These are phyloP conservation scores for Clupea harengus DNA, from an alignment of 2,113 vertebrate species.

Conservation along the genomic window DNA sequence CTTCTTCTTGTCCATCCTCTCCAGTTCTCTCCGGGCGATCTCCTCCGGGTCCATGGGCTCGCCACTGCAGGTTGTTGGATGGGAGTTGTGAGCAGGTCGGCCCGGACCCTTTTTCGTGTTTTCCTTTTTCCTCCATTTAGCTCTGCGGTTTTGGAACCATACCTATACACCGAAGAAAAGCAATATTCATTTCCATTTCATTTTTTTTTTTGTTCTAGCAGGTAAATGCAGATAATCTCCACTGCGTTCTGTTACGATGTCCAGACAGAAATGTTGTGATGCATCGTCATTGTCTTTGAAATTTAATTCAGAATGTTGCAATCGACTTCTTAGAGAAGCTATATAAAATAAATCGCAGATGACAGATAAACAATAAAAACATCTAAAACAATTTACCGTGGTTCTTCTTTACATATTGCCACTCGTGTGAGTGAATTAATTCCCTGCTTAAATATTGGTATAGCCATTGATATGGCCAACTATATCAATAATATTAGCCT, in stretches of 20 bases:
- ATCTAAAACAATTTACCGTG: background rate
- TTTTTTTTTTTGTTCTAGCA: slow-evolving; percentile 11
- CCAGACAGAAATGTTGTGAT: background rate
- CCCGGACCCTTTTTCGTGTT: slow-evolving; percentile 98
- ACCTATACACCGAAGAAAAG: slow-evolving; percentile 80
- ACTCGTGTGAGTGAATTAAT: background rate
- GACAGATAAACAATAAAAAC: background rate
- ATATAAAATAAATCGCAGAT: background rate
- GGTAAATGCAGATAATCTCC: slow-evolving; percentile 14
- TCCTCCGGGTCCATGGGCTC: slow-evolving; percentile 98
- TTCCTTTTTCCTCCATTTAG: slow-evolving; percentile 98
- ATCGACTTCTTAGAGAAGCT: background rate
- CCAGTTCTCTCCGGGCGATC: slow-evolving; percentile 92
- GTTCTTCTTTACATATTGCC: background rate
- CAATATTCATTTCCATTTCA: slow-evolving; percentile 53
- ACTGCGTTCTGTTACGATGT: slow-evolving; percentile 11
- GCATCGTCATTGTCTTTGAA: background rate
- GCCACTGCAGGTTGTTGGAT: slow-evolving; percentile 96
- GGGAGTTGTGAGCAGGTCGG: slow-evolving; percentile 95
- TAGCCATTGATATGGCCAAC: background rate
- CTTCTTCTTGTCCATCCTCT: slow-evolving; percentile 93
- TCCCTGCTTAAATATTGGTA: background rate
- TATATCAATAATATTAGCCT: background rate
- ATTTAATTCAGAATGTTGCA: slow-evolving; percentile 1
- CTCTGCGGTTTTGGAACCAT: slow-evolving; percentile 98